A percentile compares a stretch with the other conserved stretches of the same genome.
These are phyloP conservation scores for Tiaroga cobitis DNA, from an alignment of 2,797 vertebrate genomes.

Conservation along the genomic window DNA sequence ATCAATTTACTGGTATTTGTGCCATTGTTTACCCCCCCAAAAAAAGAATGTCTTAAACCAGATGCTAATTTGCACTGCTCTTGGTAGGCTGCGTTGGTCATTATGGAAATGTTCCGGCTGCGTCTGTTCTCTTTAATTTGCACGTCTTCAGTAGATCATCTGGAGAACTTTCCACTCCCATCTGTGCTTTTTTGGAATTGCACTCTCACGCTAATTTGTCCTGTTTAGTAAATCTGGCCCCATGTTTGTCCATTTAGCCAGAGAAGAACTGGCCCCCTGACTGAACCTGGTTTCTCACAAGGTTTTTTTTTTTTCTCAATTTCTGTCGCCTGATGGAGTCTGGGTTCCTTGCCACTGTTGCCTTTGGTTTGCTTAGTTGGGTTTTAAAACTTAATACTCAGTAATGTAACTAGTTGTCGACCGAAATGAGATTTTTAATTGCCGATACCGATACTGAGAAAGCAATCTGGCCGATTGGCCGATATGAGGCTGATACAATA, in stretches of 20 bases:
- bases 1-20: not conserved
- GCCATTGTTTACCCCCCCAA: not conserved
- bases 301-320: not conserved
- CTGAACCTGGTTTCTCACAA: not conserved
- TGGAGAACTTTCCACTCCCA: not conserved
- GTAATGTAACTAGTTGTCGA: not conserved
- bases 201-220: not conserved
- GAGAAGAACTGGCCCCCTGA: not conserved
- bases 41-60: not conserved
- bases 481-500: too few species aligned
- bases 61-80: not conserved
- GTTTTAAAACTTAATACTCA: not conserved
- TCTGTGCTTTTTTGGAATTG: not conserved
- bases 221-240: not conserved
- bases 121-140: too few species aligned
- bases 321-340: not conserved
- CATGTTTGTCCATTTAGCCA: not conserved
- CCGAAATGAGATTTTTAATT: too few species aligned
- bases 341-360: not conserved
- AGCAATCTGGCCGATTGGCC: too few species aligned
- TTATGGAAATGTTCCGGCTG: not conserved
- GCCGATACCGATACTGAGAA: too few species aligned
- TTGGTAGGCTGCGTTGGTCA: not conserved
- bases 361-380: not conserved
- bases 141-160: not conserved